Percentiles rank a stretch among this genome's conserved stretches.
These are phyloP conservation scores for Hirtodrosophila alboralis DNA, from an alignment of 2,888 invertebrate species.

Conservation along the genomic window DNA sequence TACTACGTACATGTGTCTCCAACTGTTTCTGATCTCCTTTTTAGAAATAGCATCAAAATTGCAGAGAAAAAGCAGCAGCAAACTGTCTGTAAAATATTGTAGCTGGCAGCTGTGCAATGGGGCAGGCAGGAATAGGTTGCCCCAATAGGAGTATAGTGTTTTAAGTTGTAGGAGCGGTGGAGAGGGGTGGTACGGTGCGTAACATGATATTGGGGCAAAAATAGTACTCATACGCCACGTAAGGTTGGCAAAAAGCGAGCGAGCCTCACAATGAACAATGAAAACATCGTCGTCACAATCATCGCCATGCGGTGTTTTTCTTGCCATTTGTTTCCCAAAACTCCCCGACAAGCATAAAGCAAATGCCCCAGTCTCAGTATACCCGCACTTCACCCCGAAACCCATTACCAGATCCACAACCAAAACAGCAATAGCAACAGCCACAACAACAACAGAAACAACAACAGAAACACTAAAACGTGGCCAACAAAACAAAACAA, in stretches of 20 bases:
- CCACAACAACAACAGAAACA: conserved; percentile 23
- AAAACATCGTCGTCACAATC: conserved; percentile 79
- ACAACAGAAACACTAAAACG: conserved; percentile 47
- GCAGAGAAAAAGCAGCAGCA: conserved; percentile 63
- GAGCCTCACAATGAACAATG: conserved; percentile 75
- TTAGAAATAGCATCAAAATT: conserved; percentile 68
- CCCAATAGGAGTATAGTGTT: not conserved
- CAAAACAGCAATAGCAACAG: conserved; percentile 12
- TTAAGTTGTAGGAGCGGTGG: not conserved
- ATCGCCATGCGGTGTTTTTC: conserved; percentile 77
- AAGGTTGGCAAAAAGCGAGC: conserved; percentile 10
- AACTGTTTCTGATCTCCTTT: conserved; percentile 52
- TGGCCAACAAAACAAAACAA: conserved; percentile 58
- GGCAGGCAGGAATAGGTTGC: not conserved
- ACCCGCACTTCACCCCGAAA: not conserved
- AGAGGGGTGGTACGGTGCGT: conserved; percentile 28
- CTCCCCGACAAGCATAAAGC: conserved; percentile 48
- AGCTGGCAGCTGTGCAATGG: conserved; percentile 69
- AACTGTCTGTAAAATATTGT: conserved; percentile 76
- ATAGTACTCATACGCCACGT: conserved; percentile 8
- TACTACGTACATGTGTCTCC: conserved; percentile 33
- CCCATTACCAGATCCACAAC: conserved; percentile 9
- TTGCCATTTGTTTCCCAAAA: conserved; percentile 71
- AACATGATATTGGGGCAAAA: conserved; percentile 54
- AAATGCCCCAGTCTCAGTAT: conserved; percentile 7